phyloP scores from a whole-genome alignment of 2,797 vertebrate species.

The Mallotus villosus region DNA sequence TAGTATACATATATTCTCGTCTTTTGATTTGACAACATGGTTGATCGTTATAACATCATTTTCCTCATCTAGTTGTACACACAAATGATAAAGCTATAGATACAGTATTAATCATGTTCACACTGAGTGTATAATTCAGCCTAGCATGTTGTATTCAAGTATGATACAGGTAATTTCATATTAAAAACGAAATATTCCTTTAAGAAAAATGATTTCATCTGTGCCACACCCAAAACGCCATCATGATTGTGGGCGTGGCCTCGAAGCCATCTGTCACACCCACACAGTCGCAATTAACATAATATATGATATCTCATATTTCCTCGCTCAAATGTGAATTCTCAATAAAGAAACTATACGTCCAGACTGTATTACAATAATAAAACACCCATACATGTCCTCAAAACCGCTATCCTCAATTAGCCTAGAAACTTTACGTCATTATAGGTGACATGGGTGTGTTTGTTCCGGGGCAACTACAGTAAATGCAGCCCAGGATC shows the following conservation, averaged over 20 bases:
- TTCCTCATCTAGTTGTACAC: too few relatives aligned
- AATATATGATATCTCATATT: neutral
- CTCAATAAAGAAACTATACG: neutral
- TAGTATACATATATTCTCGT: too few relatives aligned
- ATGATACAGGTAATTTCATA: neutral
- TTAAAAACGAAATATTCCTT: neutral
- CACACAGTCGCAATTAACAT: neutral
- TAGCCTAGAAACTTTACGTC: slow-evolving; percentile 68
- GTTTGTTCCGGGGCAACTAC: neutral
- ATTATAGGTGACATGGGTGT: slow-evolving; percentile 69
- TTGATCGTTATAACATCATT: too few relatives aligned
- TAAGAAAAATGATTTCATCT: neutral
- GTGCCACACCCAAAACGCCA: slow-evolving; percentile 44
- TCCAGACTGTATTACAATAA: neutral
- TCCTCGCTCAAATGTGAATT: neutral
- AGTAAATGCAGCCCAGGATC: neutral
- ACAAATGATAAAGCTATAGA: too few relatives aligned
- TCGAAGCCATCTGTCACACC: neutral
- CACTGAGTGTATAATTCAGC: too few relatives aligned
- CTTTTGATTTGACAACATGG: too few relatives aligned
- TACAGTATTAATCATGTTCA: too few relatives aligned
- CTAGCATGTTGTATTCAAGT: neutral
- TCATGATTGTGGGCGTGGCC: slow-evolving; percentile 47
- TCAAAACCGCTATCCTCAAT: slow-evolving; percentile 61
- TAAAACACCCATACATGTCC: slow-evolving; percentile 25